Evolutionary conservation across 2,888 invertebrate species (phyloP).

Genomic region (Spisula subtruncata): DNA sequence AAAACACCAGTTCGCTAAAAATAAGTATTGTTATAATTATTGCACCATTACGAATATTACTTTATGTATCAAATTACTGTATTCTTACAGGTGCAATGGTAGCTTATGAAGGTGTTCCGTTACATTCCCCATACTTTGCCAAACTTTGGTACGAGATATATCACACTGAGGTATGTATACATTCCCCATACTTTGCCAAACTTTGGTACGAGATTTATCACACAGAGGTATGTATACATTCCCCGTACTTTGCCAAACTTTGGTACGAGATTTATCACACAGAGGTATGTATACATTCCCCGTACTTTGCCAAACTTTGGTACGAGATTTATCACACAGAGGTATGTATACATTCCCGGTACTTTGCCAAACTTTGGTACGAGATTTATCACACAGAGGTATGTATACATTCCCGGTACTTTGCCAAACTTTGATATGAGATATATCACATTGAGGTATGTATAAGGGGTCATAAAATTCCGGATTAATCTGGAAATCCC

Average conservation of each 20-base stretch:
- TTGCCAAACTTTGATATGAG: too few species aligned
- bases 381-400: slow-evolving; percentile 94
- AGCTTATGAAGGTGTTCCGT: slow-evolving; percentile 95
- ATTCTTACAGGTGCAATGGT: slow-evolving; percentile 89
- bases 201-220: slow-evolving; percentile 95
- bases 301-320: too few species aligned
- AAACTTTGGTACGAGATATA: slow-evolving; percentile 97
- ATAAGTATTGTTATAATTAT: too few species aligned
- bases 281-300: slow-evolving; percentile 89
- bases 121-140: slow-evolving; percentile 96
- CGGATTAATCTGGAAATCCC: too few species aligned
- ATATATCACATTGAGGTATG: too few species aligned
- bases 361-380: slow-evolving; percentile 97
- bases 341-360: slow-evolving; percentile 95
- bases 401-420: slow-evolving; percentile 82
- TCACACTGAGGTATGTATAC: slow-evolving; percentile 90
- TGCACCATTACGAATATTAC: too few species aligned
- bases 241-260: slow-evolving; percentile 95
- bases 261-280: slow-evolving; percentile 96
- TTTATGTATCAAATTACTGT: background rate
- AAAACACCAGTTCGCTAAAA: too few species aligned
- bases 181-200: slow-evolving; percentile 93
- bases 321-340: too few species aligned
- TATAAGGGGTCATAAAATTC: too few species aligned
- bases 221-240: slow-evolving; percentile 91